phyloP scores from a whole-genome alignment of 2,797 vertebrate genomes.

The Ispidina lecontei region DNA sequence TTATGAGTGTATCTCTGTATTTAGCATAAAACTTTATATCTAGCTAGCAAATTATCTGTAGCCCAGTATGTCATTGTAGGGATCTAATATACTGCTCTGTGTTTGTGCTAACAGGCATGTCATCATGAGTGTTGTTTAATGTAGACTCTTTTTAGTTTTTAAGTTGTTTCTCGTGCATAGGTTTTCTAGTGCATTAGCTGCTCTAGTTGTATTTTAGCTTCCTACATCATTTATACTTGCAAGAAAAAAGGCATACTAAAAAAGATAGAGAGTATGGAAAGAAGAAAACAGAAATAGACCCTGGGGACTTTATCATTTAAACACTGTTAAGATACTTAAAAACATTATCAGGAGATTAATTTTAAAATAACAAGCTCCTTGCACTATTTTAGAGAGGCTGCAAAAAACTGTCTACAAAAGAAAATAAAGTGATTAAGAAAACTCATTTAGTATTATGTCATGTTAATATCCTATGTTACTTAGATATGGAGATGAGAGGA shows the following conservation, averaged over 20 bases:
- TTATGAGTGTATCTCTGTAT: background rate
- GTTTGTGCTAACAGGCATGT: background rate
- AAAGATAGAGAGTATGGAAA: background rate
- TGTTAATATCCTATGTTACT: conserved; percentile 27
- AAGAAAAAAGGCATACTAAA: background rate
- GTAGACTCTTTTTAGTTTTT: background rate
- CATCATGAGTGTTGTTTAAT: background rate
- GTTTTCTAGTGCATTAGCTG: background rate
- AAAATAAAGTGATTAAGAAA: conserved; percentile 48
- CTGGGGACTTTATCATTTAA: background rate
- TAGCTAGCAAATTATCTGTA: background rate
- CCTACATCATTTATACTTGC: background rate
- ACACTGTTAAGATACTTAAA: background rate
- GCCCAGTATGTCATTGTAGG: background rate
- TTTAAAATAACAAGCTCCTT: conserved; percentile 43
- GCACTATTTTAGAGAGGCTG: conserved; percentile 28
- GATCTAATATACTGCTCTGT: background rate
- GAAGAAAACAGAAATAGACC: background rate
- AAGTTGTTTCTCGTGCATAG: background rate
- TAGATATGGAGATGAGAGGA: conserved; percentile 40
- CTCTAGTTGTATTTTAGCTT: background rate
- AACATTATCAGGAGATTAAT: conserved; percentile 9
- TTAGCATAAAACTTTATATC: background rate
- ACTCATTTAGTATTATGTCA: conserved; percentile 12
- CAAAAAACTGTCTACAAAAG: conserved; percentile 13